Conservation (phyloP, 2,113 vertebrate species). For the Pelecanus crispus region DNA sequence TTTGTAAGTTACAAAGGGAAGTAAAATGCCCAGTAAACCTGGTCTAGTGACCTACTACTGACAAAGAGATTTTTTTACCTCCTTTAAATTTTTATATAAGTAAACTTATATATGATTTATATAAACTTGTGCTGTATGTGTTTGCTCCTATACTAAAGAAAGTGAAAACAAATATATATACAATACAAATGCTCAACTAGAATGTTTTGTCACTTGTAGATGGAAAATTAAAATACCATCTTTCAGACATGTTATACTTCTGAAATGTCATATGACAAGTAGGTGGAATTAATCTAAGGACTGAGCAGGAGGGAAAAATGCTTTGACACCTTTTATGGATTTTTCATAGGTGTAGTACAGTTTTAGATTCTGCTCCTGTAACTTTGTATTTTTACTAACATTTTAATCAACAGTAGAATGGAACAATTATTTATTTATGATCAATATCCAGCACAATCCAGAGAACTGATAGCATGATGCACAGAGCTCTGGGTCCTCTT, state of each 20-base stretch:
- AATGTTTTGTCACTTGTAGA: not conserved
- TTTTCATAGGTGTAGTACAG: not conserved
- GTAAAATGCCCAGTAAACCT: not conserved
- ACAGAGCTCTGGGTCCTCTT: not conserved
- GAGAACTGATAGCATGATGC: not conserved
- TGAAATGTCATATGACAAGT: not conserved
- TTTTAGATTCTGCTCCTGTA: constrained; percentile 12
- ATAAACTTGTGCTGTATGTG: not conserved
- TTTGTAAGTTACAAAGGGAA: not conserved
- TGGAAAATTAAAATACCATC: not conserved
- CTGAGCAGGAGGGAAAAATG: not conserved
- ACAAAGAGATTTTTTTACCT: not conserved
- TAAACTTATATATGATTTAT: not conserved
- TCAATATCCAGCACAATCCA: not conserved
- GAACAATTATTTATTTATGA: constrained; percentile 29
- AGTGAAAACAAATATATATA: not conserved
- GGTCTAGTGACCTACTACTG: not conserved
- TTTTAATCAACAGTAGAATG: constrained; percentile 9
- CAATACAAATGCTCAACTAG: not conserved
- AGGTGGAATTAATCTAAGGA: not conserved
- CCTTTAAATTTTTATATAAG: not conserved
- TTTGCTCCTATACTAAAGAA: not conserved
- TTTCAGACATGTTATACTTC: not conserved
- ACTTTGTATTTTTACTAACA: not conserved
- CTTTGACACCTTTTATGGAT: not conserved